A percentile compares a stretch with the other conserved stretches of the same genome.
Conservation (phyloP, 2,113 vertebrate genomes). For the Blennius ocellaris region DNA sequence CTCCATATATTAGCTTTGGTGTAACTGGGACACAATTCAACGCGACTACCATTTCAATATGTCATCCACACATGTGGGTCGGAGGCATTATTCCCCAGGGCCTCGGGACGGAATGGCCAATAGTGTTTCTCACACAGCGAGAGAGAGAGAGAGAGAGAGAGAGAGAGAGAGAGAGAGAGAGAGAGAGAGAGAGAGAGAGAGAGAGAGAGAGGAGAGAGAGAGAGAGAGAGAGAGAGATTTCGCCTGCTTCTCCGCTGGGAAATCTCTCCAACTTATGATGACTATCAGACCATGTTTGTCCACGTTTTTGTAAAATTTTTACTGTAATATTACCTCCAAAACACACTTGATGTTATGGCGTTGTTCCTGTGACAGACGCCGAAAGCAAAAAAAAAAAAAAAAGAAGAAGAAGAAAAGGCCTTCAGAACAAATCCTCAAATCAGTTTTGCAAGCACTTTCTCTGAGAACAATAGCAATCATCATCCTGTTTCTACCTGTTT, state of each 20-base stretch:
- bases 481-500: conserved; percentile 32
- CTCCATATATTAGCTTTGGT: conserved; percentile 57
- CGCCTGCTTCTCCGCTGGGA: conserved; percentile 24
- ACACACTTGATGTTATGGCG: conserved; percentile 14
- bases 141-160: no score
- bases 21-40: conserved; percentile 45
- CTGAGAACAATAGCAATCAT: conserved; percentile 34
- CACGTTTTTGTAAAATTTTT: neutral
- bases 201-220: conserved; percentile 4
- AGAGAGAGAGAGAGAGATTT: conserved; percentile 23
- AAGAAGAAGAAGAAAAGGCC: conserved; percentile 13
- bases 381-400: neutral
- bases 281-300: neutral
- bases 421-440: conserved; percentile 24
- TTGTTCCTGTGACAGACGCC: conserved; percentile 39
- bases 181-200: no score
- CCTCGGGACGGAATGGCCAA: conserved; percentile 16
- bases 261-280: conserved; percentile 16
- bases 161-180: no score
- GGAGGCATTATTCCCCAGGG: conserved; percentile 35
- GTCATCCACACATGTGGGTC: conserved; percentile 45
- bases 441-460: conserved; percentile 47
- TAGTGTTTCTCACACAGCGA: conserved; percentile 24
- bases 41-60: conserved; percentile 44
- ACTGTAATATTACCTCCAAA: no score